Base-by-base conservation (phyloP, 2,888 invertebrate genomes). In the Cabera pusaria region DNA sequence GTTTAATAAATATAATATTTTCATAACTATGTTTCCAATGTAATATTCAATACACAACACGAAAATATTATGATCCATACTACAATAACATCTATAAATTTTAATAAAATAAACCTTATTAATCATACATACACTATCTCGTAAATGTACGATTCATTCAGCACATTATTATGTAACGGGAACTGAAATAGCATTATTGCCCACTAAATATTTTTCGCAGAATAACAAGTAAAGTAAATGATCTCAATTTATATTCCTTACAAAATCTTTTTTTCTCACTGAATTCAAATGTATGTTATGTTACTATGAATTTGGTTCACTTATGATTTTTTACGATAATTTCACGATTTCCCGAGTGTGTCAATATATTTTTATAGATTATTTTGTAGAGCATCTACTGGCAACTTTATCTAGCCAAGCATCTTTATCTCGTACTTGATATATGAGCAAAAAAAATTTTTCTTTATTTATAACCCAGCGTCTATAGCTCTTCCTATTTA, bases 1-100 rank as follows among this genome's bases (percentile, higher is more conserved):
- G 2, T 21, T 19, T 9, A 19, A 16, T 28, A 7, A 20, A 14
- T 14, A 3, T 2, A 3, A 4, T 14, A 3, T 14, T 4, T 14
- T 16, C 12, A 20, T 14, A n/a, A n/a, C n/a, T 29, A 20, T 29
- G 2, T 4, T 29, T 5, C 9, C 3, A 9, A 8, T 19, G 8
- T 19, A 11, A 21, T 29, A 14, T 18, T n/a, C n/a, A 25, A 6
- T 12, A 4, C 27, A 10, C 6, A 20, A 24, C 7, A 20, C 11
- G 11, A 12, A 29, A 18, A 35, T 26, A 18, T 31, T 16, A 17
- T 3, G 19, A 9, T 23, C 7, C 24, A 36, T 12, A 14, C 17
- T n/a, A 23, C 17, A 23, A 40, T 33, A 36, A 31, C 40, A 37
- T 23, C 10, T 9, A 29, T 35, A 34, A 36, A 37, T 11, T 20